A percentile compares a stretch with the other conserved stretches of the same genome.
Conservation (phyloP, 2,113 vertebrate species). For the Theristicus caerulescens region DNA sequence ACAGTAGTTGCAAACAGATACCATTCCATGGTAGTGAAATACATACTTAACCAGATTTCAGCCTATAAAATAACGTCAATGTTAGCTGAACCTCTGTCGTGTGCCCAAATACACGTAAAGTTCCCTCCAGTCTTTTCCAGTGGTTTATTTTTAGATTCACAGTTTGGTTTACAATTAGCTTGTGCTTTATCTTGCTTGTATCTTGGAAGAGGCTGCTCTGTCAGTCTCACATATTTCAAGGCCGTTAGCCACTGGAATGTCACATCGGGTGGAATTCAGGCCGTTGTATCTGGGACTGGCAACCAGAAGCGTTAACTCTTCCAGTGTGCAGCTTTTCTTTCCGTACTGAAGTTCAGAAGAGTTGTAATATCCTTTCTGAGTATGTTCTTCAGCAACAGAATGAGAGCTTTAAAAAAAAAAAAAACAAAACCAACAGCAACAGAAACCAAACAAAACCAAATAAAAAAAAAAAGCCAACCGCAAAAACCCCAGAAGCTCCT, state of each 20-base stretch:
- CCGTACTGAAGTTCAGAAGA: neutral
- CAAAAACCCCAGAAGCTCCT: neutral
- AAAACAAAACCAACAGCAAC: neutral
- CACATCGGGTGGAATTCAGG: neutral
- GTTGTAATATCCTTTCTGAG: neutral
- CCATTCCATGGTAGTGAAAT: neutral
- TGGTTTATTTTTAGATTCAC: neutral
- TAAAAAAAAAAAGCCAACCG: neutral
- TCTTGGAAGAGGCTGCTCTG: neutral
- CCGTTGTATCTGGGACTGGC: neutral
- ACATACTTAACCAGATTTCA: neutral
- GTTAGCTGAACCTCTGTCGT: neutral
- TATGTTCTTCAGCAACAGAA: neutral
- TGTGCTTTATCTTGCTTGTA: neutral
- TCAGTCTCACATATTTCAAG: neutral
- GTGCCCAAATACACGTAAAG: neutral
- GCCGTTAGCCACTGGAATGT: neutral
- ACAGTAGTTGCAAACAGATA: neutral
- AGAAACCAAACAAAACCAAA: neutral
- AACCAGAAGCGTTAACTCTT: neutral
- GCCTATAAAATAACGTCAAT: neutral
- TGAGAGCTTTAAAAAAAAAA: neutral
- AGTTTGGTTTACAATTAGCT: neutral
- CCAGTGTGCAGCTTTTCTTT: neutral
- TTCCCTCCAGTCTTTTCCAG: neutral